A percentile compares a stretch with the other conserved stretches of the same genome.
Evolutionary conservation across 2,113 vertebrate species (phyloP).

Genomic region (Lasiurus cinereus): DNA sequence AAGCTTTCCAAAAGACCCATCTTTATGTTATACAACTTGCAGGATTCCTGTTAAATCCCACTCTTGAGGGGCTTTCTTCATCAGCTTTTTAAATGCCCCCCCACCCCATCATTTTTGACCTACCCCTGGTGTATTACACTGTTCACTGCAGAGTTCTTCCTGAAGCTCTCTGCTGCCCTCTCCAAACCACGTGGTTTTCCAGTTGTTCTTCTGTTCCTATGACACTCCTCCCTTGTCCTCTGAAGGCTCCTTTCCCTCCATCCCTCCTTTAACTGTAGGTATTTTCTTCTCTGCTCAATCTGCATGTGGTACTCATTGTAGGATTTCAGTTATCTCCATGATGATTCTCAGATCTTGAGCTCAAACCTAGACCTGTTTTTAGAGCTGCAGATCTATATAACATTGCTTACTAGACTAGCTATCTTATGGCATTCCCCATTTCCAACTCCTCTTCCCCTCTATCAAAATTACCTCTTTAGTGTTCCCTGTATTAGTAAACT

Average conservation of each 20-base stretch:
- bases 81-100: background rate
- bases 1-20: conserved; percentile 63
- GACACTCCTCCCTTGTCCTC: background rate
- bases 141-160: background rate
- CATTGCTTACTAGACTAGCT: background rate
- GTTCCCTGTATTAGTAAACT: background rate
- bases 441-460: background rate
- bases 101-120: background rate
- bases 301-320: background rate
- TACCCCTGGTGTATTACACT: too few species aligned
- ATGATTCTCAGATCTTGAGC: background rate
- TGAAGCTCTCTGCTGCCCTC: too few species aligned
- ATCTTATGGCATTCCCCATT: background rate
- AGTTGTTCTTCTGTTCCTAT: background rate
- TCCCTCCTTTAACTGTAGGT: background rate
- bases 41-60: conserved; percentile 50
- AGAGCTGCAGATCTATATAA: background rate
- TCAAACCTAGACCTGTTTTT: background rate
- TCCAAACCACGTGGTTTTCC: background rate
- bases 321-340: background rate
- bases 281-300: too few species aligned
- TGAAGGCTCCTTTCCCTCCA: background rate
- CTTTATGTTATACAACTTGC: conserved; percentile 58
- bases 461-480: background rate
- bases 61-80: conserved; percentile 16